Evolutionary conservation across 2,888 invertebrate genomes (phyloP).

Genomic region (Halictus ligatus): DNA sequence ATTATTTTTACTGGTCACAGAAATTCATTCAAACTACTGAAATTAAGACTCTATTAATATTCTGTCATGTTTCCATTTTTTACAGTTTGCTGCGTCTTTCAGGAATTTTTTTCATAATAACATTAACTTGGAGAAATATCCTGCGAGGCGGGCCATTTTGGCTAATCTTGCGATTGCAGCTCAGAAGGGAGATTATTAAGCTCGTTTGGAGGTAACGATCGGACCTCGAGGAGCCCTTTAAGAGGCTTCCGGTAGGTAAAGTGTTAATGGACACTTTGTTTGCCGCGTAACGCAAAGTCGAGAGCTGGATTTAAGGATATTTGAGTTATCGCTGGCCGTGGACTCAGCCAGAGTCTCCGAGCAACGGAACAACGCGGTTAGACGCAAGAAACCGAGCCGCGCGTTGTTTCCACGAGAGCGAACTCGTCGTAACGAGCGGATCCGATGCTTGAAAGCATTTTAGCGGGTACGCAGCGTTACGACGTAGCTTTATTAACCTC

Average conservation of each 20-base stretch:
- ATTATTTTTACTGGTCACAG: neutral
- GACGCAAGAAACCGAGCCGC: constrained; percentile 8
- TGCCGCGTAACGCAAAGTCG: neutral
- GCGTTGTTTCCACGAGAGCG: constrained; percentile 19
- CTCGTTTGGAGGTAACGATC: neutral
- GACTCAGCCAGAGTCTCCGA: constrained; percentile 18
- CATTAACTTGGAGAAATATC: neutral
- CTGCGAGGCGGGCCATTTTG: neutral
- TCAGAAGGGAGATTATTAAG: neutral
- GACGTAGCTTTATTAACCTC: constrained; percentile 25
- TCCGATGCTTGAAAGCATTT: constrained; percentile 12
- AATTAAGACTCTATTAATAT: too few species aligned
- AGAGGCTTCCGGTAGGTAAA: neutral
- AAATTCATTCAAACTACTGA: too few species aligned
- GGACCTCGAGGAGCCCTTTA: neutral
- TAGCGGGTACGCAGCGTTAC: neutral
- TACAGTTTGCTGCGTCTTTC: neutral
- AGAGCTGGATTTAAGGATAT: constrained; percentile 10
- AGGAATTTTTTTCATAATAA: neutral
- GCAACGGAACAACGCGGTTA: constrained; percentile 17
- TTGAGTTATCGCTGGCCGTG: constrained; percentile 43
- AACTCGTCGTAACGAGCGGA: neutral
- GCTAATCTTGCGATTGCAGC: neutral
- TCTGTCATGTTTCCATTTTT: too few species aligned
- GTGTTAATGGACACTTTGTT: neutral